Evolutionary conservation across 1,140 invertebrate genomes (phyloP), one percentile per base, ranked within the genome.

Genomic region (Zaprionus vittiger): DNA sequence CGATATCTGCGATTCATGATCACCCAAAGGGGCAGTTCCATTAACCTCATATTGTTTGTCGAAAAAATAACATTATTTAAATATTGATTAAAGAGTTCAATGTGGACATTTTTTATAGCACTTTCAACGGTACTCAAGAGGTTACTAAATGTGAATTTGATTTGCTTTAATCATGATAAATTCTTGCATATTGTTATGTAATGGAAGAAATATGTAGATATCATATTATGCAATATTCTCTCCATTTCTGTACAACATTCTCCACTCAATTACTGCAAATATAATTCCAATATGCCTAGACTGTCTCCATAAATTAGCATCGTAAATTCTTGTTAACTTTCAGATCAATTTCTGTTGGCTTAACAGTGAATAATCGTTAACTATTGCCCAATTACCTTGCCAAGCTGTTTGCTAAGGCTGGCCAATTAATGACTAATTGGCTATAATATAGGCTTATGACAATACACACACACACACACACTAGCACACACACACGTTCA

Each of bases 361-460:
- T 38, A 47, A 7, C 47, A 22, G 47, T 52, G 22, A 52, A 52
- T 52, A 52, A 52, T 24, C 47, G 47, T 52, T 14, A 52, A 52
- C 47, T 52, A 52, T 22, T 11, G 47, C 20, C 47, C 47, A 52
- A 52, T 52, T 52, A 24, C 47, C 11, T 20, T 52, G 20, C n/a
- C 22, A 52, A 52, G 47, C 47, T 52, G 47, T 52, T 52, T 47
- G 41, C 41, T 47, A 7, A 47, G 38, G 24, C 20, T 24, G 22
- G 9, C 57, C 66, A 70, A 70, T 63, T 70, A 63, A 22, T 57
- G 38, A n/a, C 20, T 65, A 72, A 65, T 64, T 65, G 61, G 61
- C 59, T 26, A 37, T 26, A 61, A 52, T 20, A 49, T 61, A 1
- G 22, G 12, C 28, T 34, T 55, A 37, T 65, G 15, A 20, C 20